Percentiles rank a stretch among this genome's conserved stretches.
phyloP scores from a whole-genome alignment of 2,797 vertebrate species.

The Rhinophrynus dorsalis region DNA sequence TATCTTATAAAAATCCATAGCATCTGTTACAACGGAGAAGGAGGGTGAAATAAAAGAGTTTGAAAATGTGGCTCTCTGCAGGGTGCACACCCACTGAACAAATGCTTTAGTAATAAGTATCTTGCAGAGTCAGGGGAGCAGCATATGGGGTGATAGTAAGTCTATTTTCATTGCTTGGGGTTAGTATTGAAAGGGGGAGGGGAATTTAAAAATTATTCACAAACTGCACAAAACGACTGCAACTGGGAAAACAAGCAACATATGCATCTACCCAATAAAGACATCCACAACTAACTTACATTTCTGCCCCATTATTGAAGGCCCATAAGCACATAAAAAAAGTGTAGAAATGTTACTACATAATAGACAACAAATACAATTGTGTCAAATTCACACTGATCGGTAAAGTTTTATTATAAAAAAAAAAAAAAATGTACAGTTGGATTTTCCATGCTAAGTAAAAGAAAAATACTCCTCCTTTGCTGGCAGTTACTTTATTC shows the following conservation, averaged over 20 bases:
- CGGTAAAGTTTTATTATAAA: no score
- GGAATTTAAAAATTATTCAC: background rate
- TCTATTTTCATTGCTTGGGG: conserved; percentile 18
- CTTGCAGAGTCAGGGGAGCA: conserved; percentile 28
- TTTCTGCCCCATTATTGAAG: no score
- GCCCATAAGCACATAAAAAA: no score
- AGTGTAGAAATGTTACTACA: no score
- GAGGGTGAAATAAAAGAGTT: conserved; percentile 30
- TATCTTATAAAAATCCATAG: conserved; percentile 29
- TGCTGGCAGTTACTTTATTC: no score
- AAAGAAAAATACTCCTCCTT: no score
- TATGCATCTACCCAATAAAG: no score
- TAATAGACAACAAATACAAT: no score
- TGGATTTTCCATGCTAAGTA: no score
- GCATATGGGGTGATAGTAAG: conserved; percentile 33
- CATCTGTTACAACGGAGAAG: conserved; percentile 31
- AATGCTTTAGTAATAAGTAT: conserved; percentile 41
- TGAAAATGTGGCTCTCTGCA: conserved; percentile 40
- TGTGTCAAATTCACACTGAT: no score
- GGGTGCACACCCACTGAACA: conserved; percentile 48
- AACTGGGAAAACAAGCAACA: background rate
- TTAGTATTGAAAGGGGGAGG: background rate
- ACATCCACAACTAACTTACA: no score
- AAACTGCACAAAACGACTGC: background rate
- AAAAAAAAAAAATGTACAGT: no score